Evolutionary conservation across 2,797 vertebrate species (phyloP).

Genomic region (Anguilla marmorata): DNA sequence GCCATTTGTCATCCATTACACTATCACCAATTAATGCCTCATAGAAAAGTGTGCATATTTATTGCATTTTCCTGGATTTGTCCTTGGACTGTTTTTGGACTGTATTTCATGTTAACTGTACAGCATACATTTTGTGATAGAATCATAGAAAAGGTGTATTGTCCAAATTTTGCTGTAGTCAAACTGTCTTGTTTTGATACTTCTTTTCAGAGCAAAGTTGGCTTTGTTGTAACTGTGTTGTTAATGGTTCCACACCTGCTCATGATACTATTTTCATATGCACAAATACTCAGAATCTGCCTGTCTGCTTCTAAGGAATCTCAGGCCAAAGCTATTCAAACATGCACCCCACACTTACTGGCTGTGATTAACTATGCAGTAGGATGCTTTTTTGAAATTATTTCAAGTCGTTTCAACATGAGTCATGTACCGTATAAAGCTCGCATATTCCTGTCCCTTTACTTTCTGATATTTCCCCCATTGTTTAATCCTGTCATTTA

Average conservation of each 20-base stretch:
- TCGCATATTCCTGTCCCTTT: conserved; percentile 11
- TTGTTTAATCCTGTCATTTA: conserved; percentile 32
- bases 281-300: conserved; percentile 24
- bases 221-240: background rate
- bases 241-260: background rate
- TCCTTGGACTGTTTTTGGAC: conserved; percentile 46
- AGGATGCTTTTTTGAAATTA: background rate
- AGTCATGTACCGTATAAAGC: background rate
- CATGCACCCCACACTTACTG: conserved; percentile 21
- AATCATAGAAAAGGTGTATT: conserved; percentile 40
- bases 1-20: conserved; percentile 59
- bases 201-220: conserved; percentile 14
- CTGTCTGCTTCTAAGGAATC: background rate
- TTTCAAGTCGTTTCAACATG: conserved; percentile 7
- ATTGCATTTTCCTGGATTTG: conserved; percentile 53
- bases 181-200: conserved; percentile 22
- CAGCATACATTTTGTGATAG: conserved; percentile 54
- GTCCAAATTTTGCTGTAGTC: background rate
- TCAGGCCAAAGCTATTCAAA: conserved; percentile 22
- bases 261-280: conserved; percentile 28
- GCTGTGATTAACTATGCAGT: background rate
- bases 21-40: conserved; percentile 55
- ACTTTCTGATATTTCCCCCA: conserved; percentile 26
- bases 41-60: conserved; percentile 43
- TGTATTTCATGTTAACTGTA: conserved; percentile 22